Evolutionary conservation across 2,113 vertebrate species (phyloP).

Genomic region (Octodon degus): DNA sequence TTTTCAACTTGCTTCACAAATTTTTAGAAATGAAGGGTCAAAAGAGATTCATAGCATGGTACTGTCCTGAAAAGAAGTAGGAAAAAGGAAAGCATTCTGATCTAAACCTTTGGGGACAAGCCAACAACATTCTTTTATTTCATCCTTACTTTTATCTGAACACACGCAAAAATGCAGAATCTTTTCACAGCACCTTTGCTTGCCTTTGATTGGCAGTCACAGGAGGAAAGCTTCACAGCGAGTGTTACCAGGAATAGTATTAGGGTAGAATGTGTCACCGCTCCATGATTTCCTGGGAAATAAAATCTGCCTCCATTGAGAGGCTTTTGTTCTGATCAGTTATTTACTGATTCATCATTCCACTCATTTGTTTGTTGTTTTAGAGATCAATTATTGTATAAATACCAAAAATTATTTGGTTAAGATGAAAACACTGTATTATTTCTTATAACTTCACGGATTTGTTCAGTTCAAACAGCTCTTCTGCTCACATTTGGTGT

Average conservation of each 20-base stretch:
- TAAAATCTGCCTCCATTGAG: not conserved
- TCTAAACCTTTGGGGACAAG: not conserved
- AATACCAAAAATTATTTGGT: not conserved
- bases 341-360: not conserved
- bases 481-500: not conserved
- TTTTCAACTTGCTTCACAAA: conserved; percentile 39
- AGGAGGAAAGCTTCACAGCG: conserved; percentile 2
- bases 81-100: not conserved
- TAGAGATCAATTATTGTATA: not conserved
- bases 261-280: not conserved
- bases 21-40: conserved; percentile 8
- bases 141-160: not conserved
- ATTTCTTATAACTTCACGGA: not conserved
- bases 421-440: not conserved
- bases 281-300: not conserved
- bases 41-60: not conserved
- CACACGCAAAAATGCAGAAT: not conserved
- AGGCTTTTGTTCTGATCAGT: not conserved
- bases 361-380: conserved; percentile 26
- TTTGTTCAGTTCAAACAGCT: not conserved
- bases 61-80: not conserved
- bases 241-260: not conserved
- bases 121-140: not conserved
- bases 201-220: not conserved
- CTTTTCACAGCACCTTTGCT: not conserved